These are phyloP conservation scores for Pseudococcus viburni DNA, from an alignment of 2,888 invertebrate genomes.

Conservation along the genomic window DNA sequence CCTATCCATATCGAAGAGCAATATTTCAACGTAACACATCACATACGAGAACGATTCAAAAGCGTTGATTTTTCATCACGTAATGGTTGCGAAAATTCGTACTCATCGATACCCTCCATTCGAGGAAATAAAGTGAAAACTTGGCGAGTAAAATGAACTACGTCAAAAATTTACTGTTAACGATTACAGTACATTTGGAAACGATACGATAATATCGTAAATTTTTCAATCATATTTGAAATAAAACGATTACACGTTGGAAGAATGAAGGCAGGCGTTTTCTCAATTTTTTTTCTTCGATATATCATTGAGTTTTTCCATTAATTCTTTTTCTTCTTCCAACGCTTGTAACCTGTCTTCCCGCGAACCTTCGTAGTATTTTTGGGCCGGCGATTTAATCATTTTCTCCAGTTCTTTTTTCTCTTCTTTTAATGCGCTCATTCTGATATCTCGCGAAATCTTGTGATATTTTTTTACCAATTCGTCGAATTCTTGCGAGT, in stretches of 20 bases:
- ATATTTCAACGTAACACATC: conserved; percentile 18
- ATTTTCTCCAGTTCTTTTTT: conserved; percentile 44
- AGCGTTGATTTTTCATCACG: conserved; percentile 5
- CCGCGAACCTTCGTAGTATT: conserved; percentile 41
- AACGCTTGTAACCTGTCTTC: conserved; percentile 52
- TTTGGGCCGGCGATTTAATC: conserved; percentile 32
- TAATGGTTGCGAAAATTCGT: background rate
- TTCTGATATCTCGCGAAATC: conserved; percentile 39
- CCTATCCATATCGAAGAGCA: background rate
- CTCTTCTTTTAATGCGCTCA: conserved; percentile 30
- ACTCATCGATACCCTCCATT: background rate
- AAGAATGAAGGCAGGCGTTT: background rate
- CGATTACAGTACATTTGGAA: conserved; percentile 33
- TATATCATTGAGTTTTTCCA: conserved; percentile 48
- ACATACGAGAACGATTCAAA: background rate
- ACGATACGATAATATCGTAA: conserved; percentile 34
- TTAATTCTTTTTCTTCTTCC: conserved; percentile 51
- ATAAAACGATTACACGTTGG: conserved; percentile 8
- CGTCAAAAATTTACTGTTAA: conserved; percentile 49
- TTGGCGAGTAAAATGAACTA: background rate
- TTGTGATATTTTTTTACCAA: conserved; percentile 33
- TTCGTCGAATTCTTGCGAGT: conserved; percentile 19
- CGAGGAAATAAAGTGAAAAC: background rate
- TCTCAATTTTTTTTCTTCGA: conserved; percentile 27
- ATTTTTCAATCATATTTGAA: conserved; percentile 36